Evolutionary conservation across 2,113 vertebrate species (phyloP).

Genomic region (Oreocharis arfaki): DNA sequence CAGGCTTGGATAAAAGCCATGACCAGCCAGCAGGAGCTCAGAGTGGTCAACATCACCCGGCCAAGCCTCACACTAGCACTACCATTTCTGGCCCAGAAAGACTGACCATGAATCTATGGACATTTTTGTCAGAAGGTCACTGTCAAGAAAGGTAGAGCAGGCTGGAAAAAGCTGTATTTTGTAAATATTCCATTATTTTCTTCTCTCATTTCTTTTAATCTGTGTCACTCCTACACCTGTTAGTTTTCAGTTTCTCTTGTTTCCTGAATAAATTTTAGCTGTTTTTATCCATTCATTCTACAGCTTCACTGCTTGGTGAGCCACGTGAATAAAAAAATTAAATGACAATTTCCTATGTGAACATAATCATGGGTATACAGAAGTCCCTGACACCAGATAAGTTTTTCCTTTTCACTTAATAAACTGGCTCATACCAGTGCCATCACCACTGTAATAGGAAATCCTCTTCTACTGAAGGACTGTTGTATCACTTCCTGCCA

Average conservation of each 20-base stretch:
- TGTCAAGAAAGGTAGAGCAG: not conserved
- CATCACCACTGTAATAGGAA: not conserved
- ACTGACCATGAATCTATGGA: rapidly evolving
- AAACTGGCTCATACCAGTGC: not conserved
- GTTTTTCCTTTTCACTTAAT: not conserved
- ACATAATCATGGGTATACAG: not conserved
- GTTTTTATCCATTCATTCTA: not conserved
- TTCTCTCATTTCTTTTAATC: not conserved
- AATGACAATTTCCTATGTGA: not conserved
- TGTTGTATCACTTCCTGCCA: not conserved
- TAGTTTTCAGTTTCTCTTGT: not conserved
- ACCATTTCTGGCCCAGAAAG: not conserved
- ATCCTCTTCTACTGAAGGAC: not conserved
- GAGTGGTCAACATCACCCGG: not conserved
- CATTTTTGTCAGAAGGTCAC: not conserved
- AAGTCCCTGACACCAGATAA: not conserved
- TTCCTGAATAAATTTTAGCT: not conserved
- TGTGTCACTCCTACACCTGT: rapidly evolving
- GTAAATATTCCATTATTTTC: not conserved
- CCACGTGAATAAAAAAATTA: not conserved
- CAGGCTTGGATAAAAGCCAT: not conserved
- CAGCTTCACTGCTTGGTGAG: not conserved
- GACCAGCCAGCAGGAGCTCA: not conserved
- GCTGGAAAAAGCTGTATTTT: not conserved
- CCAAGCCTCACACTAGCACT: not conserved